These are phyloP conservation scores for Campoplex nolae DNA, from an alignment of 2,888 invertebrate species.

Conservation along the genomic window DNA sequence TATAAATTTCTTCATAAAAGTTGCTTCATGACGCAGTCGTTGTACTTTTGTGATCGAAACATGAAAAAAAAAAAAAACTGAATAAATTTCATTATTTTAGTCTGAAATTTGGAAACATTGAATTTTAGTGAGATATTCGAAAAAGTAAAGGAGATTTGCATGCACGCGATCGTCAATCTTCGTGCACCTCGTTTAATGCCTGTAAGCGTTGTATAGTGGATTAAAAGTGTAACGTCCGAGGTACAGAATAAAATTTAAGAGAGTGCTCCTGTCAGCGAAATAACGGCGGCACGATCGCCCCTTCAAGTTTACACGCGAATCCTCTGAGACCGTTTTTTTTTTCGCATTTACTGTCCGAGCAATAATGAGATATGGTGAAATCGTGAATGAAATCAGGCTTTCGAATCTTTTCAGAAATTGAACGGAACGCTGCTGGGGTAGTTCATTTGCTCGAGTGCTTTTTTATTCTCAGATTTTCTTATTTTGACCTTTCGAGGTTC, in stretches of 20 bases:
- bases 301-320: slow-evolving; percentile 46
- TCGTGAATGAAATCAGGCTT: slow-evolving; percentile 22
- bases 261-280: slow-evolving; percentile 30
- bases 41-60: too few relatives aligned
- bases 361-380: slow-evolving; percentile 9
- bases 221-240: background rate
- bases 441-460: background rate
- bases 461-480: background rate
- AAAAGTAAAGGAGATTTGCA: background rate
- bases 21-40: background rate
- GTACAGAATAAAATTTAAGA: slow-evolving; percentile 35
- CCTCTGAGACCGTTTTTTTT: slow-evolving; percentile 17
- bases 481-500: background rate
- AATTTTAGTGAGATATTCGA: slow-evolving; percentile 23
- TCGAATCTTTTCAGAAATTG: background rate
- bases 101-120: background rate
- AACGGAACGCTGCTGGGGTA: background rate
- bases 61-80: background rate
- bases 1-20: background rate
- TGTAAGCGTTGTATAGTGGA: background rate
- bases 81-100: background rate
- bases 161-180: slow-evolving; percentile 61
- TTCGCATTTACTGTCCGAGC: background rate
- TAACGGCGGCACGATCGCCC: slow-evolving; percentile 2
- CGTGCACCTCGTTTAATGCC: slow-evolving; percentile 34